These are phyloP conservation scores for Ectropis crepuscularia DNA, from an alignment of 2,888 invertebrate species.

Conservation along the genomic window DNA sequence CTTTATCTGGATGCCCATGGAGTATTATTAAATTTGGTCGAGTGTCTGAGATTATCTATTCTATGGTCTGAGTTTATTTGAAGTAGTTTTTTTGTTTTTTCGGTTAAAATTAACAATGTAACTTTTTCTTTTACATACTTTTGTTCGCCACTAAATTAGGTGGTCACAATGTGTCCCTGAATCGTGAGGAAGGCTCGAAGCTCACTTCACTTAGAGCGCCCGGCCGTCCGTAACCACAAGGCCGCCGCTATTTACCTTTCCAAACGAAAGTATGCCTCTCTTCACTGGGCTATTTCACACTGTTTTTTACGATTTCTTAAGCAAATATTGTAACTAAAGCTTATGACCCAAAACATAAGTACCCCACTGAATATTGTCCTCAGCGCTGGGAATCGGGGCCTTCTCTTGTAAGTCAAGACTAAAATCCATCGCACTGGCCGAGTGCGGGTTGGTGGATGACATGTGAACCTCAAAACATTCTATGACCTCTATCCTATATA, in stretches of 20 bases:
- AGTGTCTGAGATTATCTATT: too few species aligned
- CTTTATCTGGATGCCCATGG: too few species aligned
- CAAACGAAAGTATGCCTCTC: constrained; percentile 29
- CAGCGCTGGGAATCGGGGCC: too few species aligned
- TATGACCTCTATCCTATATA: too few species aligned
- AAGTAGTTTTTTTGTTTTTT: too few species aligned
- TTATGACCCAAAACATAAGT: neutral
- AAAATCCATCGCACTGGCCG: too few species aligned
- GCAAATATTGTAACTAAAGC: neutral
- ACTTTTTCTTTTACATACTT: neutral
- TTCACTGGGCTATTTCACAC: constrained; percentile 15
- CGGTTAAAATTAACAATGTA: neutral
- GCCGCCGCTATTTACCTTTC: constrained; percentile 29
- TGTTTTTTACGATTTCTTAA: constrained; percentile 1
- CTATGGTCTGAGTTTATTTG: too few species aligned
- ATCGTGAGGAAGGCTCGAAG: constrained; percentile 1
- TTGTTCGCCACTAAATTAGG: neutral
- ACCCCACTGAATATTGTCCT: neutral
- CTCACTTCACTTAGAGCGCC: constrained; percentile 8
- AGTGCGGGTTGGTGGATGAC: too few species aligned
- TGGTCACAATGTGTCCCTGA: constrained; percentile 9
- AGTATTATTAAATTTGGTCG: too few species aligned
- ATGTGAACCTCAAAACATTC: too few species aligned
- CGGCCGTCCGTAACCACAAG: constrained; percentile 27
- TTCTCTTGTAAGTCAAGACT: too few species aligned